Conservation (phyloP, 2,888 invertebrate genomes). For the Polyommatus iphigenia region DNA sequence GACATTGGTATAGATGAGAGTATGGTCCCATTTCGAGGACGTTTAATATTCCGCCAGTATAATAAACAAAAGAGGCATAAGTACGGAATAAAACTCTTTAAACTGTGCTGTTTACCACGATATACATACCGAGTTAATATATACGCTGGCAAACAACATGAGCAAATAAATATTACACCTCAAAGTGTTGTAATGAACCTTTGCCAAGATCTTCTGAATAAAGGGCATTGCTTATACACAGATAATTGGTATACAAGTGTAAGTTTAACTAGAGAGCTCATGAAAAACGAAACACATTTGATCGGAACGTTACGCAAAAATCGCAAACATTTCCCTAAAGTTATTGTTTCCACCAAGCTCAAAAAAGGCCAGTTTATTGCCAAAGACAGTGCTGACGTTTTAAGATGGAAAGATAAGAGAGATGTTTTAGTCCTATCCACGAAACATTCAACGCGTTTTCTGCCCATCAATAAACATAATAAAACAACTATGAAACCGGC, state of each 20-base stretch:
- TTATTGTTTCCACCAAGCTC: constrained; percentile 38
- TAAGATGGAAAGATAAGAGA: constrained; percentile 39
- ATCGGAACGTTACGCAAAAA: constrained; percentile 40
- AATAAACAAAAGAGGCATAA: constrained; percentile 46
- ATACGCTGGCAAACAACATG: constrained; percentile 46
- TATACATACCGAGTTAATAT: constrained; percentile 40
- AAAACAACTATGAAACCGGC: constrained; percentile 35
- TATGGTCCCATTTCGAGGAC: constrained; percentile 47
- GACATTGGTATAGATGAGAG: constrained; percentile 47
- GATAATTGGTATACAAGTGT: constrained; percentile 49
- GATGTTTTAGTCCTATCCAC: constrained; percentile 41
- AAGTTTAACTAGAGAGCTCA: constrained; percentile 41
- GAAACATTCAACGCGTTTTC: constrained; percentile 35
- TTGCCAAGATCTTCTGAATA: constrained; percentile 45
- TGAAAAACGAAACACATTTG: constrained; percentile 44
- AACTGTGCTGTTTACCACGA: constrained; percentile 44
- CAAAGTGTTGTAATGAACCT: constrained; percentile 46
- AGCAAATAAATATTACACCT: constrained; percentile 44
- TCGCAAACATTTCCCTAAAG: constrained; percentile 39
- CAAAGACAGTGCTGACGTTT: constrained; percentile 38
- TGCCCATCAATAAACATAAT: no score
- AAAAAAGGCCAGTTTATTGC: constrained; percentile 41
- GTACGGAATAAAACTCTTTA: constrained; percentile 45
- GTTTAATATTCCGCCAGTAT: constrained; percentile 45
- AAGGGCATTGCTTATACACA: constrained; percentile 43